Conservation (phyloP, 1,140 invertebrate species). For the Caenorhabditis tropicalis region DNA sequence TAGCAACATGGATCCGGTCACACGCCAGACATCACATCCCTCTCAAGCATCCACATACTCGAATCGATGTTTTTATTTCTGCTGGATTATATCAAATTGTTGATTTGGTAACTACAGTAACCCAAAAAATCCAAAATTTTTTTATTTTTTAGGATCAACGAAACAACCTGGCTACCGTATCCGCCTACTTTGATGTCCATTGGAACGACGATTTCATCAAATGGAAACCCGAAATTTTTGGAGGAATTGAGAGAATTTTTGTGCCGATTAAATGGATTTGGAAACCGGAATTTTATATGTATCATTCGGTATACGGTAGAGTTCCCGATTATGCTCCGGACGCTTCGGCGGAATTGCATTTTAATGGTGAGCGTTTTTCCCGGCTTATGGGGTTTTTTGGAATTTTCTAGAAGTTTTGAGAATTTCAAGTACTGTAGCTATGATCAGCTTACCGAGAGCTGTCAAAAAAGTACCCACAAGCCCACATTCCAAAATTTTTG, state of each 20-base stretch:
- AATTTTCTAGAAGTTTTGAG: too few relatives aligned
- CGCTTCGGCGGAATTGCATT: constrained; percentile 63
- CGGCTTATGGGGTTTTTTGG: background rate
- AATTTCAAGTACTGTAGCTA: background rate
- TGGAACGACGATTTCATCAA: constrained; percentile 68
- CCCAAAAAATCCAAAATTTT: too few relatives aligned
- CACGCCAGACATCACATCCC: constrained; percentile 47
- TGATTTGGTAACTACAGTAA: constrained; percentile 58
- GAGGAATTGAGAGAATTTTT: constrained; percentile 65
- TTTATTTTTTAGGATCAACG: constrained; percentile 67
- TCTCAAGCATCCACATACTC: constrained; percentile 57
- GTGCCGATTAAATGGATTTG: constrained; percentile 68
- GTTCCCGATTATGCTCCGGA: constrained; percentile 67
- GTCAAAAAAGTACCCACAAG: background rate
- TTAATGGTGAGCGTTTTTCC: constrained; percentile 47
- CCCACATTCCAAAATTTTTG: background rate
- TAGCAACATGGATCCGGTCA: constrained; percentile 32
- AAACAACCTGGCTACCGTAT: constrained; percentile 70
- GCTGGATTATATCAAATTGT: constrained; percentile 71
- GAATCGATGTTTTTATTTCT: constrained; percentile 66
- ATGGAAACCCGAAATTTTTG: constrained; percentile 67
- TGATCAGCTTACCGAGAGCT: background rate
- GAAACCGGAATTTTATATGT: constrained; percentile 70
- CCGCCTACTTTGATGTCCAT: constrained; percentile 70
- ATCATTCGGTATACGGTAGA: constrained; percentile 68